Conservation (phyloP, 2,888 invertebrate species). For the Drosophila mimica region DNA sequence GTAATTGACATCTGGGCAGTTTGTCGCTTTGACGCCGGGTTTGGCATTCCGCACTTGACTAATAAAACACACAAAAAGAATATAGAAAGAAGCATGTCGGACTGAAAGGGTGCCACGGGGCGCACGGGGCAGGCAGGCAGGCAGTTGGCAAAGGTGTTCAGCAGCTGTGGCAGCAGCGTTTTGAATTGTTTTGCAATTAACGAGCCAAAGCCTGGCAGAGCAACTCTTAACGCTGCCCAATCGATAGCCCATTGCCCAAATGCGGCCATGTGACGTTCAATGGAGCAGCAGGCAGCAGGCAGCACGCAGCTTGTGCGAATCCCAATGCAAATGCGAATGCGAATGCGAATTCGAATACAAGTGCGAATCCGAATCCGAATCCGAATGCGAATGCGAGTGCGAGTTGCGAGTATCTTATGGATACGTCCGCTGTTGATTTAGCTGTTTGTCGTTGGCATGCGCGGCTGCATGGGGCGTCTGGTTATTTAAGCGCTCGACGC, state of each 20-base stretch:
- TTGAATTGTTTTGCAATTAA: slow-evolving; percentile 53
- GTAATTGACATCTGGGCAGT: slow-evolving; percentile 25
- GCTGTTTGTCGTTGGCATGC: slow-evolving; percentile 60
- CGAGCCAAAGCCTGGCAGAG: background rate
- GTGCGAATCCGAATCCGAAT: slow-evolving; percentile 10
- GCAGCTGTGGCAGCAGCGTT: slow-evolving; percentile 13
- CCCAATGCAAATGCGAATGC: background rate
- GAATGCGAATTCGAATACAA: background rate
- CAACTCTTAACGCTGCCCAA: slow-evolving; percentile 1
- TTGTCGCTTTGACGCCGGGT: slow-evolving; percentile 26
- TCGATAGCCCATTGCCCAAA: slow-evolving; percentile 40
- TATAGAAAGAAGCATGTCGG: background rate
- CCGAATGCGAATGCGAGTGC: background rate
- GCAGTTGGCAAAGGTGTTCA: background rate
- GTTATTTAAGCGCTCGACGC: slow-evolving; percentile 68
- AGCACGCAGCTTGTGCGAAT: slow-evolving; percentile 13
- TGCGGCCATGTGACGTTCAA: slow-evolving; percentile 56
- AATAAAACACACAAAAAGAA: slow-evolving; percentile 19
- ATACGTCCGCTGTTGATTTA: slow-evolving; percentile 33
- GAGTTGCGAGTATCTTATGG: slow-evolving; percentile 43
- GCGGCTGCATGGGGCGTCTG: slow-evolving; percentile 56
- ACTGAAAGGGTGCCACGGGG: background rate
- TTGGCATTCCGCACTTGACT: slow-evolving; percentile 30
- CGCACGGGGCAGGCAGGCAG: background rate
- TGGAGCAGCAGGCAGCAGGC: slow-evolving; percentile 8